Base-by-base conservation (phyloP, 2,888 invertebrate species). In the Allophyes oxyacanthae region DNA sequence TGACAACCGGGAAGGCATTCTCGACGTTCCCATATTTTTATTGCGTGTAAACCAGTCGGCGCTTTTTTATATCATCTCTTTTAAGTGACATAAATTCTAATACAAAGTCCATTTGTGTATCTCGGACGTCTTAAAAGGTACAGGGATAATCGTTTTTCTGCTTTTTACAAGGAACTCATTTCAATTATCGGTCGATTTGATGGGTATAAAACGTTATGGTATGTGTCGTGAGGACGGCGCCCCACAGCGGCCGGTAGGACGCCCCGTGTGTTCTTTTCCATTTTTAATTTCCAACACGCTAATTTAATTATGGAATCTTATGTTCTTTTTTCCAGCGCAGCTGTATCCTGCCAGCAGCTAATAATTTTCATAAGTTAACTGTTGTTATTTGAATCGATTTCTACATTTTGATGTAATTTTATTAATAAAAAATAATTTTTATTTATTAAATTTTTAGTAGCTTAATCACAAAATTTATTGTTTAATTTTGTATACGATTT, bases 51-150 rank as follows among this genome's bases (percentile, higher is more conserved):
- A 91, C 86, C 88, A 87, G 90, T 92, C 93, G 92, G 92, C 91
- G 88, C 89, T 85, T 92, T 92, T 92, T 91, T 92, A 91, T 91
- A 90, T 90, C 92, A 93, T 90, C 86, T 90, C 89, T 87, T 89
- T 87, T 91, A 92, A 93, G 92, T 92, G 93, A 93, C 93, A 94
- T 93, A 93, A 94, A 93, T 94, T 92, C 93, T 93, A 93, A 94
- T 94, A 92, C 94, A 92, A 90, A 90, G 88, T 93, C 94, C 94
- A 94, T 93, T 93, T 93, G 92, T 93, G 91, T 94, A 93, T 94
- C 93, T 93, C 92, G 89, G 89, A 89, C 89, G 90, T 91, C 92
- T 92, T 92, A 93, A 94, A 92, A 93, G 93, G 91, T 91, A 93
- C 85, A 82, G 88, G 91, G 90, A 90, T 93, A 94, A 93, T 92